A percentile compares a stretch with the other conserved stretches of the same genome.
Evolutionary conservation across 2,888 invertebrate genomes (phyloP).

Genomic region (Hoplodrina blanda): DNA sequence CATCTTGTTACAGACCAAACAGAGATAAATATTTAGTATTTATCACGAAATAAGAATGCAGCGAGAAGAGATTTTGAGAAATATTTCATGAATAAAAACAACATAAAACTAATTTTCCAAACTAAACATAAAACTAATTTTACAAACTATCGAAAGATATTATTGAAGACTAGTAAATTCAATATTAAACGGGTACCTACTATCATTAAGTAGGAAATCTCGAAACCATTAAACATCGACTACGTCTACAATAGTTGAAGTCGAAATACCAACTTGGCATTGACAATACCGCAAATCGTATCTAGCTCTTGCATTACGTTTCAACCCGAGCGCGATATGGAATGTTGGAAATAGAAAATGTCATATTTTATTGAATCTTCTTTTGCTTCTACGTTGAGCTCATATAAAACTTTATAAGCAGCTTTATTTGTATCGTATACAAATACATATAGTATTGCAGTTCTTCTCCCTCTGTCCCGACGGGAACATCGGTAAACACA

Average conservation of each 20-base stretch:
- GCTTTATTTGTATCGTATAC: conserved; percentile 31
- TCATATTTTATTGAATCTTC: conserved; percentile 48
- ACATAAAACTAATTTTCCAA: conserved; percentile 3
- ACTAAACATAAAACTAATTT: neutral
- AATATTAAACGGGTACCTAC: neutral
- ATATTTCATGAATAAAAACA: neutral
- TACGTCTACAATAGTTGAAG: conserved; percentile 24
- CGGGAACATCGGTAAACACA: conserved; percentile 28
- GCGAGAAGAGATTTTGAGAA: neutral
- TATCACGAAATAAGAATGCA: neutral
- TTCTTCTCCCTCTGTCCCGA: conserved; percentile 24
- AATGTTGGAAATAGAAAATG: conserved; percentile 50
- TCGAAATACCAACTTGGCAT: conserved; percentile 35
- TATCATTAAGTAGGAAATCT: neutral
- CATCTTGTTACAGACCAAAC: conserved; percentile 13
- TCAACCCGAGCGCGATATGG: conserved; percentile 37
- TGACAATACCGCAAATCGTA: conserved; percentile 56
- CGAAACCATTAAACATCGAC: conserved; percentile 11
- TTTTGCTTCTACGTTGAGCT: conserved; percentile 9
- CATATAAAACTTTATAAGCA: conserved; percentile 31
- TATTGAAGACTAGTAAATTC: neutral
- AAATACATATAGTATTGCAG: conserved; percentile 29
- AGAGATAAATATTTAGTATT: conserved; percentile 15
- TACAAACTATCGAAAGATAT: neutral
- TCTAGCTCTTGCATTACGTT: conserved; percentile 28